A percentile compares a stretch with the other conserved stretches of the same genome.
These are phyloP conservation scores for Falco punctatus DNA, from an alignment of 2,113 vertebrate genomes.

Conservation along the genomic window DNA sequence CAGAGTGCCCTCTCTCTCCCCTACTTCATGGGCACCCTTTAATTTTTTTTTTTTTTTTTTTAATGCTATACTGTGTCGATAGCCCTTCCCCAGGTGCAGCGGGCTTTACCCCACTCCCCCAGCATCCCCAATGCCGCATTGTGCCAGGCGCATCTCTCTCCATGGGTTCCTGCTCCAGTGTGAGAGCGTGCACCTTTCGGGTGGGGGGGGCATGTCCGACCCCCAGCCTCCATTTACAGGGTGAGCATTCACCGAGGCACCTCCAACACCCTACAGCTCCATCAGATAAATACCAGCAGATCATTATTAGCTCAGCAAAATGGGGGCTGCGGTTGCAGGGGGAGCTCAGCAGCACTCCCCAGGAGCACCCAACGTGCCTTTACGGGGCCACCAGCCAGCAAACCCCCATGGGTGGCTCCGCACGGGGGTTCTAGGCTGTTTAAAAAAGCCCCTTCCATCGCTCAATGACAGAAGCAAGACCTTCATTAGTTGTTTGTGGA, in stretches of 20 bases:
- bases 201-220: no score
- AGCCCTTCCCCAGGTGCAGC: background rate
- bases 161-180: background rate
- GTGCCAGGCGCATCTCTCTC: background rate
- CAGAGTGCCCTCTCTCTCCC: background rate
- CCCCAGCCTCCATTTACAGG: background rate
- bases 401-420: background rate
- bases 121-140: background rate
- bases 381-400: background rate
- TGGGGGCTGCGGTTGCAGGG: background rate
- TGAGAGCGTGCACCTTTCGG: no score
- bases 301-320: no score
- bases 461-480: background rate
- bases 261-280: background rate
- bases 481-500: background rate
- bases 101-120: background rate
- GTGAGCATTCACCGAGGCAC: background rate
- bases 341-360: no score
- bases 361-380: no score
- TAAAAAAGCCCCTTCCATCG: background rate
- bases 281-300: background rate
- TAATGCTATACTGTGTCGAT: no score
- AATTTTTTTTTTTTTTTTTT: no score
- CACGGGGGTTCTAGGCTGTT: background rate
- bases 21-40: no score